Percentiles rank a stretch among this genome's conserved stretches.
These are phyloP conservation scores for Lathronympha strigana DNA, from an alignment of 2,888 invertebrate genomes.

Conservation along the genomic window DNA sequence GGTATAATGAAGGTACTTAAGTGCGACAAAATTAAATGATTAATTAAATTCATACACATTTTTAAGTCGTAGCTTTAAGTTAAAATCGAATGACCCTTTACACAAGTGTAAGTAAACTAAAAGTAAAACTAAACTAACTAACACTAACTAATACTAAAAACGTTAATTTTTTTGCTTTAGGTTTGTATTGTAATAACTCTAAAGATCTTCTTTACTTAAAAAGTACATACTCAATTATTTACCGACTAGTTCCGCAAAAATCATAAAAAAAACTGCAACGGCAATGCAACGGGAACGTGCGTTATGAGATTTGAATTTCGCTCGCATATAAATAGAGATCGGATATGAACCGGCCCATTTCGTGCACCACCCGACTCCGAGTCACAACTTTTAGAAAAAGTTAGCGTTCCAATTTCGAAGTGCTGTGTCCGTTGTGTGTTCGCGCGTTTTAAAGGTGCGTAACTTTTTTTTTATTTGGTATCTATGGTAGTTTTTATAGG, in stretches of 20 bases:
- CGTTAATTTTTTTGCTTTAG: no score
- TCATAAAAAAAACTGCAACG: constrained; percentile 18
- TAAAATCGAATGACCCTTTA: no score
- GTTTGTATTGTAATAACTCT: no score
- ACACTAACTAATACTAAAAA: no score
- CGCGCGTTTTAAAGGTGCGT: constrained; percentile 19
- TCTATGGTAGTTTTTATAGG: background rate
- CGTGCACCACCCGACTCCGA: constrained; percentile 33
- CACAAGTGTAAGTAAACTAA: no score
- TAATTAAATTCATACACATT: no score
- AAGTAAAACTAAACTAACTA: no score
- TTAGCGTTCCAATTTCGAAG: constrained; percentile 30
- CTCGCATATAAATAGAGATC: constrained; percentile 38
- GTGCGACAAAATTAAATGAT: no score
- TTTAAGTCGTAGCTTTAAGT: no score
- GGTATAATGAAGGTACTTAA: no score
- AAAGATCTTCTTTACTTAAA: no score
- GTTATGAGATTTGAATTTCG: constrained; percentile 48
- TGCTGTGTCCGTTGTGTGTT: constrained; percentile 21
- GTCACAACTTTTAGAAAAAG: constrained; percentile 24
- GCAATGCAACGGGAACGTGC: constrained; percentile 43
- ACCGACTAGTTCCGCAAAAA: background rate
- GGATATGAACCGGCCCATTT: constrained; percentile 29
- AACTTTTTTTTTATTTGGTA: background rate
- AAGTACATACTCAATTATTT: no score